Base-by-base conservation (phyloP, 2,797 vertebrate species). In the Halcyon smyrnensis region DNA sequence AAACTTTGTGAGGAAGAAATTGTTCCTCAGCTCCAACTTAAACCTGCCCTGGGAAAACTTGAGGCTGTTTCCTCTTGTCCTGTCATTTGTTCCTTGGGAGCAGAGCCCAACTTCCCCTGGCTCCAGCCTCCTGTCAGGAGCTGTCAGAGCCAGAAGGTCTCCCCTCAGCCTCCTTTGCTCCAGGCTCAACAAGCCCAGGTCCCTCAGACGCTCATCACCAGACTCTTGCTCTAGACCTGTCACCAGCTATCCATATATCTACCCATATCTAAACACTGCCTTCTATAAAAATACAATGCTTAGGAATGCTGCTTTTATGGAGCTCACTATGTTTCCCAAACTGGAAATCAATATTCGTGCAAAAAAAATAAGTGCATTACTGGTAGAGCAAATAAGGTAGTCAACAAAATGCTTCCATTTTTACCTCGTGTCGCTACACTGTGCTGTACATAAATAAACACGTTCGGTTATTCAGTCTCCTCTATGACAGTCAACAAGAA, bases 401-500 rank as follows among this genome's bases (percentile, higher is more conserved):
- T 59, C 68, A 80, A 80, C 59, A 89, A 96, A 85, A 57, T 73
- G 57, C 12, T 32, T 87, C 63, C 39, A 70, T 92, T 82, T 90
- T 81, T 93, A 83, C 51, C n/a, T 63, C 17, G 46, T 91, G 84
- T 87, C 79, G 84, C 71, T 93, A 75, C 83, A 62, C 30, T 14
- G 45, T 41, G 56, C 60, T 69, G n/a, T 37, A 81, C 78, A 88
- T 87, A 91, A 96, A 87, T 57, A 65, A 91, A 90, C 54, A 93
- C 32, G 71, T 87, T 94, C 54, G 32, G 45, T 60, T 88, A 76
- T 68, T 85, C 88, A 89, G 43, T 59, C 56, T 85, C 70, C 64
- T 85, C 48, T 39, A 7, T 78, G 81, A 90, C 64, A 92, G 68
- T 37, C 84, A 93, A 51, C 81, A 80, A 91, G 76, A 65, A 11